Base-by-base conservation (phyloP, 2,797 vertebrate genomes). In the Nannoperca australis region DNA sequence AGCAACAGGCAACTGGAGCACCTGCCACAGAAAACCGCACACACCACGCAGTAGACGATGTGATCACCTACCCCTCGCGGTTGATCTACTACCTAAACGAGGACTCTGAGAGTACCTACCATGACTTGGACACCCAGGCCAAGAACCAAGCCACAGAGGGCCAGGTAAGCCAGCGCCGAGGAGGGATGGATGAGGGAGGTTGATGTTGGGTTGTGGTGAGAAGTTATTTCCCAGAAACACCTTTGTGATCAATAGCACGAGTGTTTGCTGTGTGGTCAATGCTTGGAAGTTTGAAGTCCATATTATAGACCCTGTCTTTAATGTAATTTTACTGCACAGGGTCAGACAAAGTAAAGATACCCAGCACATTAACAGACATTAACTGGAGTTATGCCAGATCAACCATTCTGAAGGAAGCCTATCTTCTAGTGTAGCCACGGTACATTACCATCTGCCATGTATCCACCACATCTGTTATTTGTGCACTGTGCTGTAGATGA, bases 11-110 rank as follows among this genome's bases (percentile, higher is more conserved):
- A 22, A 92, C 94, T 92, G 94, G 92, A 91, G 91, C 91, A 89
- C 64, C 88, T 77, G 87, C 86, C 83, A 92, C 91, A 84, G 94
- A 95, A 91, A 95, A 95, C 94, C 95, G 86, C 85, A 94, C 92
- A 83, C 92, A 88, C 82, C 95, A 83, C 93, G 94, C 92, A 88
- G 90, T 89, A 84, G 95, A 97, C 91, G 95, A 94, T 76, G 96
- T 96, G 92, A 95, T 99, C 91, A 95, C 96, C 53, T 95, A 97
- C 94, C 98, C 98, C 86, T 99, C 97, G 56, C 96, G 98, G 92
- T 90, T 99, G 79, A 93, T 99, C 78, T 99, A 99, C 95, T 99
- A 98, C 89, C 95, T 98, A 83, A 98, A 99, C 72, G 97, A 96
- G 91, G 97, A 98, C 88, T 96, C 94, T 0, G 98, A 99, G 94